phyloP scores from a whole-genome alignment of 2,888 invertebrate genomes.

The Carpatolechia fugitivella region DNA sequence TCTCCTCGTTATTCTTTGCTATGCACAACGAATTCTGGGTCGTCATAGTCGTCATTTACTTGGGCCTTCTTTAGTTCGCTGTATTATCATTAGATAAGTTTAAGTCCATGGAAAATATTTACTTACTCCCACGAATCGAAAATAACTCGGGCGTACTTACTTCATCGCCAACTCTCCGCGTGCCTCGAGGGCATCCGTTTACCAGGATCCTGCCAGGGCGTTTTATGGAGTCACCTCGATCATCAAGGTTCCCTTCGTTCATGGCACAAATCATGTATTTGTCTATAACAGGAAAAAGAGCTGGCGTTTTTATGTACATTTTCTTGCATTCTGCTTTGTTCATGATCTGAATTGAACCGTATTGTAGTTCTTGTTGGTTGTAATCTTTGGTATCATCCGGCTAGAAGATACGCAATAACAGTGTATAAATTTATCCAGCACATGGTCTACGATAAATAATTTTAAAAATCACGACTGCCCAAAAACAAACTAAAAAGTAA shows the following conservation, averaged over 20 bases:
- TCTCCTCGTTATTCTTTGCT: no score
- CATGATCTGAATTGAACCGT: conserved; percentile 20
- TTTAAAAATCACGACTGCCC: no score
- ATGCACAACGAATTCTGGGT: no score
- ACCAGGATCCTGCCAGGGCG: neutral
- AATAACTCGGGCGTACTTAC: no score
- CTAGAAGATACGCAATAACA: conserved; percentile 19
- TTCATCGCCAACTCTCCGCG: neutral
- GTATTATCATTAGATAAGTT: no score
- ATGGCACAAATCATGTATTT: conserved; percentile 32
- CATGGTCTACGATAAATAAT: no score
- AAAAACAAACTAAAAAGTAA: no score
- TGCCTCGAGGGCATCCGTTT: neutral
- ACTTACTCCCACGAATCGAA: no score
- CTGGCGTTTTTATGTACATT: conserved; percentile 11
- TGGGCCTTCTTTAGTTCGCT: no score
- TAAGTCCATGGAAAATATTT: no score
- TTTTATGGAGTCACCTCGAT: neutral
- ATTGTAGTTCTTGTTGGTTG: conserved; percentile 21
- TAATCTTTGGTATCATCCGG: conserved; percentile 16
- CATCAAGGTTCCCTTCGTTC: conserved; percentile 15
- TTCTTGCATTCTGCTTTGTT: conserved; percentile 25
- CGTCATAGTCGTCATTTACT: no score
- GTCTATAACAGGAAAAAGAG: conserved; percentile 23
- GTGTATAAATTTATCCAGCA: no score